These are phyloP conservation scores for Dromaius novaehollandiae DNA, from an alignment of 2,113 vertebrate genomes.

Conservation along the genomic window DNA sequence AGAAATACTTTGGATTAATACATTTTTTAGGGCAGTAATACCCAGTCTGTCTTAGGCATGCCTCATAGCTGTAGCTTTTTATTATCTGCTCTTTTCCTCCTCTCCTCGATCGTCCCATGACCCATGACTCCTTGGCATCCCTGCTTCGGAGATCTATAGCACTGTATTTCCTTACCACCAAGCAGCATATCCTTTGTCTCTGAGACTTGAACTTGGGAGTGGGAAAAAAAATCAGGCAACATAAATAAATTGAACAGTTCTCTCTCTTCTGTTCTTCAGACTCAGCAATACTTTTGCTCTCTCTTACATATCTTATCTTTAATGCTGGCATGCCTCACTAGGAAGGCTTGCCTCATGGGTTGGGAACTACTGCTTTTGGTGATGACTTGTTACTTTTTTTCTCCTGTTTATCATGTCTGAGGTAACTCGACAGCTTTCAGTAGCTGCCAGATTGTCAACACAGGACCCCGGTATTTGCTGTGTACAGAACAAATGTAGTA, in stretches of 20 bases:
- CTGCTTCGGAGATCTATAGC: not conserved
- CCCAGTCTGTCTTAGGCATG: not conserved
- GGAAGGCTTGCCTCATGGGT: not conserved
- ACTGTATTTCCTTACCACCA: not conserved
- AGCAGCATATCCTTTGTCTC: not conserved
- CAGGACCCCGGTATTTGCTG: not conserved
- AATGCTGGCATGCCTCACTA: not conserved
- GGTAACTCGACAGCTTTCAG: not conserved
- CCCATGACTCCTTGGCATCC: not conserved
- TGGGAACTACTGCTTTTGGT: slow-evolving; percentile 26
- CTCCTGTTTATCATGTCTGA: not conserved
- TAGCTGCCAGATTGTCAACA: not conserved
- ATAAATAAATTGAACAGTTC: not conserved
- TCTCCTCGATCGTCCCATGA: not conserved
- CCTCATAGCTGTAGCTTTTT: not conserved
- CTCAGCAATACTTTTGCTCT: not conserved
- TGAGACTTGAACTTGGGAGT: not conserved
- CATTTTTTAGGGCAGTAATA: not conserved
- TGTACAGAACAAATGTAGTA: not conserved
- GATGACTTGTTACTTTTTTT: not conserved
- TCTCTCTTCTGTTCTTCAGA: not conserved
- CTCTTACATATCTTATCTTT: slow-evolving; percentile 15
- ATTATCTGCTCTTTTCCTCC: not conserved
- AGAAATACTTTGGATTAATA: not conserved
- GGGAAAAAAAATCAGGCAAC: not conserved